These are phyloP conservation scores for Pteropus rufus DNA, from an alignment of 2,797 vertebrate species.

Conservation along the genomic window DNA sequence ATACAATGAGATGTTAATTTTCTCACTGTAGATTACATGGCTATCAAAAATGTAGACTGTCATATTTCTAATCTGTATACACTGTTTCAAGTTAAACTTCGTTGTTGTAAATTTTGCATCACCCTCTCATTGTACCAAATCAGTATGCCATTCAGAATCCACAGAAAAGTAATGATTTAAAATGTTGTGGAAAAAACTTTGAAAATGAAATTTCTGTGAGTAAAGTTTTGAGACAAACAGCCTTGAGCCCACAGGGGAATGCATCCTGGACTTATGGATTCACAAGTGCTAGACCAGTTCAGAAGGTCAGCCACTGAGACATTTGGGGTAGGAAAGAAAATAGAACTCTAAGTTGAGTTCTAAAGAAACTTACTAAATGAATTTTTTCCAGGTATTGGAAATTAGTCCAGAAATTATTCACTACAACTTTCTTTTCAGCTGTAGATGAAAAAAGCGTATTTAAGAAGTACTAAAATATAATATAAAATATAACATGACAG, in stretches of 20 bases:
- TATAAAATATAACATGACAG: neutral
- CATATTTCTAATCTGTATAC: neutral
- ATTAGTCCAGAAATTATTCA: neutral
- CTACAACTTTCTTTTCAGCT: neutral
- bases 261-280: neutral
- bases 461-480: neutral
- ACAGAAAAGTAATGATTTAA: neutral
- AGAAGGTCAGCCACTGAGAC: neutral
- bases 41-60: neutral
- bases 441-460: neutral
- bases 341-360: neutral
- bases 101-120: neutral
- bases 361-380: neutral
- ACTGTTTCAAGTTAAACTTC: neutral
- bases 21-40: neutral
- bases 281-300: neutral
- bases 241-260: neutral
- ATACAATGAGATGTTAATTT: neutral
- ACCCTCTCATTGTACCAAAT: neutral
- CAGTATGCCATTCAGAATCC: neutral
- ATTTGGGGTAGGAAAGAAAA: neutral
- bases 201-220: neutral
- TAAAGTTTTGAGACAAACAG: neutral
- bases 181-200: neutral
- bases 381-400: neutral